A percentile compares a stretch with the other conserved stretches of the same genome.
These are phyloP conservation scores for Rhopalosiphum nymphaeae DNA, from an alignment of 2,888 invertebrate species.

Conservation along the genomic window DNA sequence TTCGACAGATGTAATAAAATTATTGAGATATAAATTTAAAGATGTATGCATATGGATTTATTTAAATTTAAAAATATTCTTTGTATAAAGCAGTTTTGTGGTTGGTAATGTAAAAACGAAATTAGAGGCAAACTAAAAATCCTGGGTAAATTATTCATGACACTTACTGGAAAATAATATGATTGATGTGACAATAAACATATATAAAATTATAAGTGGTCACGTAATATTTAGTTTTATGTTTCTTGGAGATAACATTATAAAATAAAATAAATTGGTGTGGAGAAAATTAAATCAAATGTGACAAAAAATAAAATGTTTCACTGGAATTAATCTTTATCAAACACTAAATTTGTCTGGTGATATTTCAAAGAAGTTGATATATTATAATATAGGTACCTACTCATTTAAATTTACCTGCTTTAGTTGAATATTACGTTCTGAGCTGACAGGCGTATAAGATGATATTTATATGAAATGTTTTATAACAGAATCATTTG, in stretches of 20 bases:
- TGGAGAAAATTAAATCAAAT: constrained; percentile 7
- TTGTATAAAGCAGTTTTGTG: neutral
- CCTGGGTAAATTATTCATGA: constrained; percentile 39
- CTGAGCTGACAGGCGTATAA: neutral
- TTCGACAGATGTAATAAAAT: neutral
- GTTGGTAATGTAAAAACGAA: constrained; percentile 23
- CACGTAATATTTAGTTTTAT: constrained; percentile 25
- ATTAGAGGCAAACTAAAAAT: constrained; percentile 13
- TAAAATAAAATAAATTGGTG: constrained; percentile 18
- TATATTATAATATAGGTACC: neutral
- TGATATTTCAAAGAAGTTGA: neutral
- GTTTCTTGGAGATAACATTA: constrained; percentile 30
- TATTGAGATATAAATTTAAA: neutral
- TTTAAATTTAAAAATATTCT: constrained; percentile 21
- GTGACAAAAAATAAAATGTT: neutral
- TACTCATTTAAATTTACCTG: neutral
- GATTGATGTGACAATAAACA: constrained; percentile 42
- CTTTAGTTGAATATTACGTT: neutral
- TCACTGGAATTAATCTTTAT: neutral
- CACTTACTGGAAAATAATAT: constrained; percentile 23
- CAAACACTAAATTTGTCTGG: neutral
- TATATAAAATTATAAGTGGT: constrained; percentile 12
- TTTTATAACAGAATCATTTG: neutral
- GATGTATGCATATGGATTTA: neutral
- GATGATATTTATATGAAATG: neutral